These are phyloP conservation scores for Umimayanthus chanpuru DNA, from an alignment of 92 coral and sea anemone genomes.

Conservation along the genomic window DNA sequence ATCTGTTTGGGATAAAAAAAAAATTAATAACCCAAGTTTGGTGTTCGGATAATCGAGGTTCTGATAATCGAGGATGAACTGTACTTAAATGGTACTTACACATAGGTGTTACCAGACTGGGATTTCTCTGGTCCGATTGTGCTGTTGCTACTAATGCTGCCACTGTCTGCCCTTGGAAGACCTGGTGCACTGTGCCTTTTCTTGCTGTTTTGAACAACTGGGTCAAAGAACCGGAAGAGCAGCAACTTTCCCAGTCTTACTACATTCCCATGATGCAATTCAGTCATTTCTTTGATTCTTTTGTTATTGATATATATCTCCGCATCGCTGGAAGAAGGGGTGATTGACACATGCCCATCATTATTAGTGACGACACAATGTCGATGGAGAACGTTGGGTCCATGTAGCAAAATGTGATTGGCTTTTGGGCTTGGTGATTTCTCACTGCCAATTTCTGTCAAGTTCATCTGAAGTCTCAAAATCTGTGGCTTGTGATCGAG, in stretches of 20 bases:
- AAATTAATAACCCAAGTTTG: too few relatives aligned
- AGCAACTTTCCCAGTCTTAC: constrained; percentile 73
- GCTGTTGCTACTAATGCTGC: constrained; percentile 68
- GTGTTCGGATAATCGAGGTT: too few relatives aligned
- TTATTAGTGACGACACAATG: constrained; percentile 85
- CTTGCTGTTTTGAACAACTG: constrained; percentile 69
- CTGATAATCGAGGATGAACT: too few relatives aligned
- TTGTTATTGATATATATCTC: constrained; percentile 76
- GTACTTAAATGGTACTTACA: constrained; percentile 13
- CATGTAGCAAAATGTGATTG: constrained; percentile 62
- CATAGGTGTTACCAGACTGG: constrained; percentile 29
- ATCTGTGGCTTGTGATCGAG: constrained; percentile 59
- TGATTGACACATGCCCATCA: constrained; percentile 80
- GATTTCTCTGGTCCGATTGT: constrained; percentile 58
- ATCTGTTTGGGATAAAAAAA: too few relatives aligned
- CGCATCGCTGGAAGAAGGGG: constrained; percentile 84
- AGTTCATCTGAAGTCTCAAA: constrained; percentile 80
- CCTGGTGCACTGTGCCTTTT: constrained; percentile 67
- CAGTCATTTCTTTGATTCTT: constrained; percentile 82
- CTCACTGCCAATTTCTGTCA: constrained; percentile 89
- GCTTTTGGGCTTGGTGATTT: constrained; percentile 76
- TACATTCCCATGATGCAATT: constrained; percentile 69
- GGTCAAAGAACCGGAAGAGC: constrained; percentile 77
- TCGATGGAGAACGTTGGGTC: constrained; percentile 77
- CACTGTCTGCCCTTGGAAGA: constrained; percentile 50